These are phyloP conservation scores for Lepeophtheirus salmonis DNA, from an alignment of 1,140 invertebrate species.

Conservation along the genomic window DNA sequence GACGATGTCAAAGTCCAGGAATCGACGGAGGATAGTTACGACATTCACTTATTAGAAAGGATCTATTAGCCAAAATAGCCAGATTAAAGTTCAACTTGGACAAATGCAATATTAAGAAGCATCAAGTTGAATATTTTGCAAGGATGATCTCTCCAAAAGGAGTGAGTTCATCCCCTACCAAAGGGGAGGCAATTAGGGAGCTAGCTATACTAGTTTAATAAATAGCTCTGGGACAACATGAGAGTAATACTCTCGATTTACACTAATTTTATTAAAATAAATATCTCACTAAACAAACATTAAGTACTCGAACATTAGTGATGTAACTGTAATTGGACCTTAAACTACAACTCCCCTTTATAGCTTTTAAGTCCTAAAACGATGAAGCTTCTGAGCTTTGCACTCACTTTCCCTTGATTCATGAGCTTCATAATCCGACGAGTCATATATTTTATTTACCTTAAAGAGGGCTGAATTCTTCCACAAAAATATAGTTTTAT, in stretches of 20 bases:
- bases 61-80: neutral
- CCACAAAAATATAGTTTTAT: too few relatives aligned
- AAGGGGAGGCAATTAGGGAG: neutral
- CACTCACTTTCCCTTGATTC: too few relatives aligned
- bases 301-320: too few relatives aligned
- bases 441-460: too few relatives aligned
- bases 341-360: neutral
- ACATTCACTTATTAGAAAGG: neutral
- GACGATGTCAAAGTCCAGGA: neutral
- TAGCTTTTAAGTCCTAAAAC: too few relatives aligned
- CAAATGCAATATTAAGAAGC: neutral
- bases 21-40: neutral
- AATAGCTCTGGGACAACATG: neutral
- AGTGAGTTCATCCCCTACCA: too few relatives aligned
- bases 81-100: neutral
- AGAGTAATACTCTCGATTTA: conserved; percentile 23
- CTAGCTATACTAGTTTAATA: neutral
- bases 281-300: too few relatives aligned
- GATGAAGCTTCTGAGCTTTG: too few relatives aligned
- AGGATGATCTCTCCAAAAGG: neutral
- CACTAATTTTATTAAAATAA: conserved; percentile 25
- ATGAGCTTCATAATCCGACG: too few relatives aligned
- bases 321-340: too few relatives aligned
- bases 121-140: neutral
- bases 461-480: too few relatives aligned